Evolutionary conservation across 2,888 invertebrate genomes (phyloP).

Genomic region (Drosophila barbarae): DNA sequence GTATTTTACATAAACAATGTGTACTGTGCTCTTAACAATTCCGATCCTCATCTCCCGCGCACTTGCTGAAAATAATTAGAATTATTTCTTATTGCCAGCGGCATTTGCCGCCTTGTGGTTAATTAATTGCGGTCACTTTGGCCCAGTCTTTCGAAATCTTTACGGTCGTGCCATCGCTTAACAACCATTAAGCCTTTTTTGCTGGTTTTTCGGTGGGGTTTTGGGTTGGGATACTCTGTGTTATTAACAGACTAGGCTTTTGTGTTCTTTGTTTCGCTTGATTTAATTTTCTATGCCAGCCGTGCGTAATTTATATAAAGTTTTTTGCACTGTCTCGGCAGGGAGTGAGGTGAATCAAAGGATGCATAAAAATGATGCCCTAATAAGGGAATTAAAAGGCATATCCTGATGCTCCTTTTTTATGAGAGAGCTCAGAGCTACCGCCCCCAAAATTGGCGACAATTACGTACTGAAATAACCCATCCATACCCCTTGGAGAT

Average conservation of each 20-base stretch:
- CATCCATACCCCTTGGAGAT: background rate
- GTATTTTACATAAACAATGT: background rate
- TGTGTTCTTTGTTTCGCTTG: slow-evolving; percentile 42
- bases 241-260: slow-evolving; percentile 19
- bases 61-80: slow-evolving; percentile 45
- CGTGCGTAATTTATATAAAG: slow-evolving; percentile 36
- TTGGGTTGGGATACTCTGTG: slow-evolving; percentile 1
- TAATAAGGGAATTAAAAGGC: slow-evolving; percentile 32
- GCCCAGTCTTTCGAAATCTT: slow-evolving; percentile 43
- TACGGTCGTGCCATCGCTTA: slow-evolving; percentile 57
- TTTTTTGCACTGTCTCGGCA: slow-evolving; percentile 32
- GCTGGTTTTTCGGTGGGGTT: slow-evolving; percentile 2
- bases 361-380: slow-evolving; percentile 32
- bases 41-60: slow-evolving; percentile 3
- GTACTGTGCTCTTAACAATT: background rate
- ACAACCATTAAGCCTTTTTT: slow-evolving; percentile 56
- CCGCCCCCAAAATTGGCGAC: slow-evolving; percentile 32
- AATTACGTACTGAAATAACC: slow-evolving; percentile 26
- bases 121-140: slow-evolving; percentile 73
- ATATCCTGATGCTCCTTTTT: slow-evolving; percentile 12
- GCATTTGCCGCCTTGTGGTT: slow-evolving; percentile 56
- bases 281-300: slow-evolving; percentile 61
- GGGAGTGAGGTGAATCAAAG: slow-evolving; percentile 52
- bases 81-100: slow-evolving; percentile 60
- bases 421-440: slow-evolving; percentile 6